Conservation (phyloP, 2,797 vertebrate genomes). For the Mus spretus region DNA sequence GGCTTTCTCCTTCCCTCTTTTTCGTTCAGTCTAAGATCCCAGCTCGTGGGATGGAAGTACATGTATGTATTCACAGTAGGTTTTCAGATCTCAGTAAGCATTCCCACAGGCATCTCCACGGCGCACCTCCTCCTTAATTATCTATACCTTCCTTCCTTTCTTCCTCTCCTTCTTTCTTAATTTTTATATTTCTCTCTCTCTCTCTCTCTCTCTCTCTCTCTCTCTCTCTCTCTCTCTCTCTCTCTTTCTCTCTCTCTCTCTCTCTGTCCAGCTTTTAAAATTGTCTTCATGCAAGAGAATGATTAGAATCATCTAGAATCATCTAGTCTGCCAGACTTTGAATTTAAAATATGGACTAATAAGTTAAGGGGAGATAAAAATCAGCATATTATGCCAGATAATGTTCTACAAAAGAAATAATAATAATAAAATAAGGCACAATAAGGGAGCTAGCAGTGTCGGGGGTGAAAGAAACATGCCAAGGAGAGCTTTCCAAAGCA, state of each 20-base stretch:
- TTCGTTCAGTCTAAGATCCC: background rate
- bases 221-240: too few relatives aligned
- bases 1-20: too few relatives aligned
- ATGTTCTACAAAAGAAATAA: background rate
- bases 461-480: background rate
- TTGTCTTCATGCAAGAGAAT: background rate
- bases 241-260: too few relatives aligned
- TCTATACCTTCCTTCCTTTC: background rate
- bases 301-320: background rate
- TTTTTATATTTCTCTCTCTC: background rate
- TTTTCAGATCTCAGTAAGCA: background rate
- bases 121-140: background rate
- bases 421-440: background rate
- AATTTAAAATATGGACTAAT: slow-evolving; percentile 27
- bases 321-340: background rate
- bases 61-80: background rate
- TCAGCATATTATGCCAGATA: background rate
- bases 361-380: background rate
- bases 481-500: background rate
- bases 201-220: too few relatives aligned
- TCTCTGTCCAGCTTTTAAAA: background rate
- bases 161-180: background rate
- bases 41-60: background rate
- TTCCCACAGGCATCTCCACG: background rate
- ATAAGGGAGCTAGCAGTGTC: background rate